Conservation (phyloP, 1,140 invertebrate genomes). For the Caerostris extrusa region DNA sequence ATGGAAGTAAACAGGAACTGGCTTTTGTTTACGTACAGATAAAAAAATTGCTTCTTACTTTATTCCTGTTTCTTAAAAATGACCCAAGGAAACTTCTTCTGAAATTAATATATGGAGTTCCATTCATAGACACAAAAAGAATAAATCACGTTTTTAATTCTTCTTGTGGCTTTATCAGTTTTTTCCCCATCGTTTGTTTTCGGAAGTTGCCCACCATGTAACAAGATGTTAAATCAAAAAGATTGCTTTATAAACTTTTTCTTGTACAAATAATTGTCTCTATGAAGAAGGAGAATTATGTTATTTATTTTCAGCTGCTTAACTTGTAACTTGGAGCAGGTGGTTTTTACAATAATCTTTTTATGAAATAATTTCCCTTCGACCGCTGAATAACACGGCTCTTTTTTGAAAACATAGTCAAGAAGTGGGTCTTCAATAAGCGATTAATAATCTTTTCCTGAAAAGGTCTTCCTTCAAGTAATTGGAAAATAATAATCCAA, state of each 20-base stretch:
- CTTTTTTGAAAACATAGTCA: too few species aligned
- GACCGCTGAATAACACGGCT: too few species aligned
- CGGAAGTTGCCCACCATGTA: not conserved
- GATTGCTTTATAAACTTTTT: not conserved
- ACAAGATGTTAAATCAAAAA: conserved; percentile 3
- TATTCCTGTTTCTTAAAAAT: not conserved
- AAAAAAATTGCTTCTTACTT: not conserved
- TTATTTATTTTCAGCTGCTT: not conserved
- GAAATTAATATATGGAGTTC: conserved; percentile 21
- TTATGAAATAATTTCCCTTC: too few species aligned
- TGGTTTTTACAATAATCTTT: not conserved
- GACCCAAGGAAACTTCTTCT: conserved; percentile 6
- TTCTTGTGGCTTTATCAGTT: not conserved
- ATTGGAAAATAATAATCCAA: too few species aligned
- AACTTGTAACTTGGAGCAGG: not conserved
- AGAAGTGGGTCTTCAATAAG: too few species aligned
- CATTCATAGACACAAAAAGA: not conserved
- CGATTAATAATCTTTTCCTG: too few species aligned
- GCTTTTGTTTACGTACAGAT: not conserved
- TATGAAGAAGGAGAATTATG: not conserved
- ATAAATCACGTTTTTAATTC: conserved; percentile 18
- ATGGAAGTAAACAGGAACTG: too few species aligned
- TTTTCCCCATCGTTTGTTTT: not conserved
- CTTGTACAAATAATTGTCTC: not conserved
- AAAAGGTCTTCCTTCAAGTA: too few species aligned